Conservation (phyloP, 2,888 invertebrate species). For the Bursaphelenchus okinawaensis region DNA sequence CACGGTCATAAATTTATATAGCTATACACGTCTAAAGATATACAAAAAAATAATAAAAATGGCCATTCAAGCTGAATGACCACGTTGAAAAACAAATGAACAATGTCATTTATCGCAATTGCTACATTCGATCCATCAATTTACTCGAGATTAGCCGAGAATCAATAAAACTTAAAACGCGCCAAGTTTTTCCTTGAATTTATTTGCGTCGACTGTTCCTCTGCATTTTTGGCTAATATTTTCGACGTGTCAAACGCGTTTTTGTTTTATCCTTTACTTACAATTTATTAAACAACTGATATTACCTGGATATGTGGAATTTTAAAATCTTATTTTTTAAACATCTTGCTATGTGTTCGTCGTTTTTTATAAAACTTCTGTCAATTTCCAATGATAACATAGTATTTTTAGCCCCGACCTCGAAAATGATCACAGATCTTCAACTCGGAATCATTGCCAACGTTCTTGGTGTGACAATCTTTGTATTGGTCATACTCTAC, state of each 20-base stretch:
- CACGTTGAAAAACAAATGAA: too few species aligned
- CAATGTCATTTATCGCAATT: too few species aligned
- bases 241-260: conserved; percentile 2
- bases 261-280: not conserved
- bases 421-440: conserved; percentile 53
- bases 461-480: conserved; percentile 54
- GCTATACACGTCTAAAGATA: too few species aligned
- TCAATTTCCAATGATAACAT: conserved; percentile 1
- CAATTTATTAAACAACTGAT: too few species aligned
- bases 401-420: not conserved
- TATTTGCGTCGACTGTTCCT: not conserved
- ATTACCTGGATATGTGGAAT: too few species aligned
- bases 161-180: too few species aligned
- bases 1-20: too few species aligned
- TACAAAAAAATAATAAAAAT: too few species aligned
- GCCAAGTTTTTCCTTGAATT: not conserved
- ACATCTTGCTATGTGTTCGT: not conserved
- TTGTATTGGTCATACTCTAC: conserved; percentile 54
- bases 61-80: too few species aligned
- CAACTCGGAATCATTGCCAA: conserved; percentile 55
- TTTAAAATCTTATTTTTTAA: too few species aligned
- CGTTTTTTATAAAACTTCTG: not conserved
- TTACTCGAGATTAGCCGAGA: too few species aligned
- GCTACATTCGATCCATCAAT: too few species aligned
- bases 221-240: not conserved